These are phyloP conservation scores for Apus apus DNA, from an alignment of 2,113 vertebrate species.

Conservation along the genomic window DNA sequence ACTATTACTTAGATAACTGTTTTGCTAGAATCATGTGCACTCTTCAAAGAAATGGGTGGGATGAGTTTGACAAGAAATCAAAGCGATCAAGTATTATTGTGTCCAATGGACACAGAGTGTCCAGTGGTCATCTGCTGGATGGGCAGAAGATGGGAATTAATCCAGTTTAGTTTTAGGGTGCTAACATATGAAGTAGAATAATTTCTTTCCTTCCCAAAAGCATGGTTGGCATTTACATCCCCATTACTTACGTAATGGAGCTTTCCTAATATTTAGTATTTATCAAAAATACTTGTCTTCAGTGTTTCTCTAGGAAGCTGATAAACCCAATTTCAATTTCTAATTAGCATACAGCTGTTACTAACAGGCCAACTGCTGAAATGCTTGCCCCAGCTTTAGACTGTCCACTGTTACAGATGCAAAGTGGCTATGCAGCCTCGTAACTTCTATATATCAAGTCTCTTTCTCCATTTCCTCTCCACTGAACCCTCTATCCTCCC, in stretches of 20 bases:
- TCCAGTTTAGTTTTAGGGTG: not conserved
- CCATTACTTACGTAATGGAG: not conserved
- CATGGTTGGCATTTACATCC: not conserved
- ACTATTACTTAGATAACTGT: not conserved
- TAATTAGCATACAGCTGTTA: not conserved
- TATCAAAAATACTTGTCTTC: not conserved
- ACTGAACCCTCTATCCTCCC: not conserved
- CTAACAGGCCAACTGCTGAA: not conserved
- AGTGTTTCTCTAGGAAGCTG: not conserved
- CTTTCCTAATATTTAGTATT: conserved; percentile 4
- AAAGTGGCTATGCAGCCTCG: not conserved
- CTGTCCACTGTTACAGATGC: not conserved
- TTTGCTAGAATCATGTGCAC: not conserved
- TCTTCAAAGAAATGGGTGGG: not conserved
- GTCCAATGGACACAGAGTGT: not conserved
- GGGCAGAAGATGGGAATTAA: not conserved
- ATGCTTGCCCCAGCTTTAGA: not conserved
- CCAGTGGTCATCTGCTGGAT: not conserved
- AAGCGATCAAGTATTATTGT: not conserved
- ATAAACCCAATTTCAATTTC: not conserved
- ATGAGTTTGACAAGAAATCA: not conserved
- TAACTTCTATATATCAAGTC: not conserved
- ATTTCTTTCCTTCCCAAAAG: not conserved
- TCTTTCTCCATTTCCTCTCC: not conserved
- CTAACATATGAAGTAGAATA: not conserved